phyloP scores from a whole-genome alignment of 2,797 vertebrate genomes.

The Philypnodon macrostomus region DNA sequence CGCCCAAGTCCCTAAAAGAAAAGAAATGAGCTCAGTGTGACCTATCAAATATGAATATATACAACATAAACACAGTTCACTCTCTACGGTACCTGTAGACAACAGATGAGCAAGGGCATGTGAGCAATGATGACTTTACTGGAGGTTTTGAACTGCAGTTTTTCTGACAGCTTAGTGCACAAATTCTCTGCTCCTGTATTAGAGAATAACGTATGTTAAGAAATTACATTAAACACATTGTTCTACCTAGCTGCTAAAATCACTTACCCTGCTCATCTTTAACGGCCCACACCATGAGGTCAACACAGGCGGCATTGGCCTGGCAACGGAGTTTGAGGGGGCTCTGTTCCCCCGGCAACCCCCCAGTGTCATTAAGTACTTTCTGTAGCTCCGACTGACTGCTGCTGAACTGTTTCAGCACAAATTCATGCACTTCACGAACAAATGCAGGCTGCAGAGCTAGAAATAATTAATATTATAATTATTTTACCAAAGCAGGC shows the following conservation, averaged over 20 bases:
- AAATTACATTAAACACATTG: slow-evolving; percentile 6
- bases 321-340: slow-evolving; percentile 93
- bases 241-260: slow-evolving; percentile 18
- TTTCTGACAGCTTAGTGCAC: slow-evolving; percentile 92
- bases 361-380: slow-evolving; percentile 86
- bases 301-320: slow-evolving; percentile 94
- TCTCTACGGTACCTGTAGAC: slow-evolving; percentile 82
- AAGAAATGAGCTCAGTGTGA: neutral
- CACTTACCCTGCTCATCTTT: slow-evolving; percentile 92
- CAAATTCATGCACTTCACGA: slow-evolving; percentile 94
- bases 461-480: no score
- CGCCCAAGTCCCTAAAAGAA: slow-evolving; percentile 84
- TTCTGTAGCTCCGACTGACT: slow-evolving; percentile 93
- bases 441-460: slow-evolving; percentile 86
- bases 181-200: slow-evolving; percentile 90
- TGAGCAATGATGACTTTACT: slow-evolving; percentile 96
- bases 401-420: slow-evolving; percentile 91
- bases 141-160: slow-evolving; percentile 94
- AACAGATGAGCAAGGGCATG: slow-evolving; percentile 93
- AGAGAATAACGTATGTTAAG: slow-evolving; percentile 7
- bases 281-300: slow-evolving; percentile 97
- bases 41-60: neutral
- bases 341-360: slow-evolving; percentile 83
- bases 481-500: no score
- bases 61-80: neutral